These are phyloP conservation scores for Apis laboriosa DNA, from an alignment of 1,140 invertebrate species.

Conservation along the genomic window DNA sequence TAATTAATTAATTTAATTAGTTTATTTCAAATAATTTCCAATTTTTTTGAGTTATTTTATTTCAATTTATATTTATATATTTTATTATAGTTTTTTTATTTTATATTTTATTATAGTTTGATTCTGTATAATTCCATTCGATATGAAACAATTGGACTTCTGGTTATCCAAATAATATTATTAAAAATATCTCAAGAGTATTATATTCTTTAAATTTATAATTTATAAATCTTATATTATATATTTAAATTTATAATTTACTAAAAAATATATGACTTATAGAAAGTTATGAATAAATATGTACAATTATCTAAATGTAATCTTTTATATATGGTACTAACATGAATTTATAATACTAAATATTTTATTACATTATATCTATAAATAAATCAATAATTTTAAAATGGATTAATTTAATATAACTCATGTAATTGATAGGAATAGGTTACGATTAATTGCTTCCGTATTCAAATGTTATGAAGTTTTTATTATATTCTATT, in stretches of 20 bases:
- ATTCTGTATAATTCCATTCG: background rate
- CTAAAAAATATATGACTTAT: background rate
- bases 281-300: background rate
- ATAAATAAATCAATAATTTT: slow-evolving; percentile 1
- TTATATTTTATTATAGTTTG: background rate
- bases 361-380: background rate
- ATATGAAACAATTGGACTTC: background rate
- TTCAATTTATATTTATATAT: background rate
- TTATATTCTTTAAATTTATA: background rate
- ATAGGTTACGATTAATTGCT: background rate
- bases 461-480: background rate
- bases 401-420: slow-evolving; percentile 3
- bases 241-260: background rate
- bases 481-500: background rate
- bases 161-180: too few relatives aligned
- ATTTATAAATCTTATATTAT: background rate
- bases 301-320: background rate
- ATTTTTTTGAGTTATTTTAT: background rate
- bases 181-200: too few relatives aligned
- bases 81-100: too few relatives aligned
- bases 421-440: background rate
- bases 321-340: background rate
- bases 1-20: background rate
- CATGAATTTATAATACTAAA: background rate
- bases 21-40: background rate